phyloP scores from a whole-genome alignment of 2,113 vertebrate genomes.

The Genyomyrus donnyi region DNA sequence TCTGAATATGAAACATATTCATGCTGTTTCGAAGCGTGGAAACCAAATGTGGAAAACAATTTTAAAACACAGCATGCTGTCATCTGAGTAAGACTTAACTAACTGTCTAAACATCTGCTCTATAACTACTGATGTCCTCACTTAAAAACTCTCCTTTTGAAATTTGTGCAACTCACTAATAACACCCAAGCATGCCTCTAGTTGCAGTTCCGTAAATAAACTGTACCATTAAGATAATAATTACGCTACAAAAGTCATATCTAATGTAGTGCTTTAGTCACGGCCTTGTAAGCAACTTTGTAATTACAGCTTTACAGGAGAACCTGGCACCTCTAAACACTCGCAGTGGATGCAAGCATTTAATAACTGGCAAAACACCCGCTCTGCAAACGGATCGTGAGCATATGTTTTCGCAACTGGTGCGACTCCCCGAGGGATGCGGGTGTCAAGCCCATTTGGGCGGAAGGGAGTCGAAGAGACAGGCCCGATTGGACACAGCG shows the following conservation, averaged over 20 bases:
- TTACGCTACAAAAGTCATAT: not conserved
- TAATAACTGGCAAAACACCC: not conserved
- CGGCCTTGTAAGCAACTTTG: conserved; percentile 5
- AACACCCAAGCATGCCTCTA: not conserved
- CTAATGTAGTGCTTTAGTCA: not conserved
- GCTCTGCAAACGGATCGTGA: not conserved
- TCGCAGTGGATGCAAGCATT: not conserved
- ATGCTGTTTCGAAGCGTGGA: not conserved
- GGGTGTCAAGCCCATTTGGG: not conserved
- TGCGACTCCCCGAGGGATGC: not conserved
- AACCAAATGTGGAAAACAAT: not conserved
- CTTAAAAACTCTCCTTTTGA: not conserved
- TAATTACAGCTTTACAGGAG: not conserved
- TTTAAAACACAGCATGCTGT: not conserved
- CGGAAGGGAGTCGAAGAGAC: not conserved
- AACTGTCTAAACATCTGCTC: not conserved
- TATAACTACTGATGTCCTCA: not conserved
- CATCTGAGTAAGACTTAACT: not conserved
- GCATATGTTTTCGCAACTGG: conserved; percentile 5
- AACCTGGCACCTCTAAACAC: conserved; percentile 12
- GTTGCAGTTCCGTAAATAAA: not conserved
- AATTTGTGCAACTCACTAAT: not conserved
- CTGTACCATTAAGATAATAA: not conserved
- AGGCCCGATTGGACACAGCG: not conserved
- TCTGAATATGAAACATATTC: not conserved